These are phyloP conservation scores for Bombus difficillimus DNA, from an alignment of 1,140 invertebrate genomes.

Conservation along the genomic window DNA sequence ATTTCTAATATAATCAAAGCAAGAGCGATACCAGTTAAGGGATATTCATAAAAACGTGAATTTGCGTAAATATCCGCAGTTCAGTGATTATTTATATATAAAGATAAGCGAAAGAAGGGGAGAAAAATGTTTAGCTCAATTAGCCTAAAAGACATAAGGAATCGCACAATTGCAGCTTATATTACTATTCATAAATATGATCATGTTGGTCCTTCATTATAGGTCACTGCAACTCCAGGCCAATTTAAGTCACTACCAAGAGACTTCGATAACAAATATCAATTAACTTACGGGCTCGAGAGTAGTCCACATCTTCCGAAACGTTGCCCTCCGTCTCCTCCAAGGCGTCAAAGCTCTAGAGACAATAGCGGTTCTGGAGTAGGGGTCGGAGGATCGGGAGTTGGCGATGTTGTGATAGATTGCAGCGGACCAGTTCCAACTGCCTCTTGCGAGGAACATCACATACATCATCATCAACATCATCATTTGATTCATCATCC, in stretches of 20 bases:
- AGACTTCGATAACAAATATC: constrained; percentile 82
- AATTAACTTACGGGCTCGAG: constrained; percentile 80
- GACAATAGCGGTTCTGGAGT: constrained; percentile 73
- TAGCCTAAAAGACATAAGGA: background rate
- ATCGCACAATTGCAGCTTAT: background rate
- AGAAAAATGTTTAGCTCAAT: background rate
- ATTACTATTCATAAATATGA: background rate
- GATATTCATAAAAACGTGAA: too few species aligned
- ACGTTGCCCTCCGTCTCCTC: constrained; percentile 90
- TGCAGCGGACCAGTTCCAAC: constrained; percentile 82
- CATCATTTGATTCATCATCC: constrained; percentile 68
- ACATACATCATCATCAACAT: constrained; percentile 75
- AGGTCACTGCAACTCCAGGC: constrained; percentile 79
- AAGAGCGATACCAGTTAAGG: too few species aligned
- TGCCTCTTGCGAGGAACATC: constrained; percentile 78
- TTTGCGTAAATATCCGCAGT: too few species aligned
- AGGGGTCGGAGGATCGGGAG: constrained; percentile 46
- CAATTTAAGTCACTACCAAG: constrained; percentile 81
- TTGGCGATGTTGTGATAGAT: constrained; percentile 81
- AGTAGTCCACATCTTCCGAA: constrained; percentile 80
- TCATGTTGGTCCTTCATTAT: background rate
- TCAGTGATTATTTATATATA: too few species aligned
- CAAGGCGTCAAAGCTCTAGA: constrained; percentile 87
- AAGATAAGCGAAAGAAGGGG: too few species aligned
- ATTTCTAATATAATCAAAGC: too few species aligned